Conservation (phyloP, 2,113 vertebrate genomes). For the Megaptera novaeangliae region DNA sequence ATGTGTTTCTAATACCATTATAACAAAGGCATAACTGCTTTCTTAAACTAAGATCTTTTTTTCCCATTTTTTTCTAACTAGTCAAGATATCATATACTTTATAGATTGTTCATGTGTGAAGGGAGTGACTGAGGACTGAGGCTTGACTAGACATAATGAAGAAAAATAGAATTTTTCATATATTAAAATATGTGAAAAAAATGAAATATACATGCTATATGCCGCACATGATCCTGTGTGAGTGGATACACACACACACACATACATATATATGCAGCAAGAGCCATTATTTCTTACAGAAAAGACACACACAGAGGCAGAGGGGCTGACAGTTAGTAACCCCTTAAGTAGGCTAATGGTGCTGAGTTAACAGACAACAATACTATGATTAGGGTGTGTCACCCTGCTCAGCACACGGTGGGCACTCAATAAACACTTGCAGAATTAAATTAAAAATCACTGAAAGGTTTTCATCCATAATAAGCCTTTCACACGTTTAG, state of each 20-base stretch:
- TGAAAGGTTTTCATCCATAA: conserved; percentile 6
- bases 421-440: conserved; percentile 21
- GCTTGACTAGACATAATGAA: neutral
- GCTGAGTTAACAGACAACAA: neutral
- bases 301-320: neutral
- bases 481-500: conserved; percentile 8
- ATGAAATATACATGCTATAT: neutral
- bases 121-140: neutral
- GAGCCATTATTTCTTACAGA: neutral
- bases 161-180: neutral
- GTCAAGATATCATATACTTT: neutral
- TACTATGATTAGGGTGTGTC: neutral
- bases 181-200: neutral
- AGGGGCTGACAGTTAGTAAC: neutral
- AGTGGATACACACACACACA: neutral
- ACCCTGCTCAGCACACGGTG: neutral
- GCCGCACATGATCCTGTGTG: neutral
- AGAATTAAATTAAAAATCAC: conserved; percentile 49
- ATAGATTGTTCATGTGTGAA: neutral
- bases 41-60: conserved; percentile 2
- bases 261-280: neutral
- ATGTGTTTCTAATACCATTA: conserved; percentile 10
- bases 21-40: neutral
- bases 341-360: neutral
- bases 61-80: neutral